These are phyloP conservation scores for Ctenosaura bakeri DNA, from an alignment of 2,797 vertebrate genomes.

Conservation along the genomic window DNA sequence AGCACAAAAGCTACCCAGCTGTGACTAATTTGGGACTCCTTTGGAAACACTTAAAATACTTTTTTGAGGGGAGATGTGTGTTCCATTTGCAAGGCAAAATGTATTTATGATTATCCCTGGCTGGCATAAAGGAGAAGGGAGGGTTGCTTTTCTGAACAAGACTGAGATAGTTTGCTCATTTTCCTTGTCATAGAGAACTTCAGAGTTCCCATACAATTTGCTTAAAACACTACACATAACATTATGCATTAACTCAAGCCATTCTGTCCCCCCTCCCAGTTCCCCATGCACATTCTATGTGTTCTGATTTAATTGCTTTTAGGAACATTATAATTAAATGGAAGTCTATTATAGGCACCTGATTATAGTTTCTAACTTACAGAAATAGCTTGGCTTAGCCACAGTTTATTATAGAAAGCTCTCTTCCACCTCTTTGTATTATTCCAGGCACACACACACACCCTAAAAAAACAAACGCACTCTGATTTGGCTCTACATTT, in stretches of 20 bases:
- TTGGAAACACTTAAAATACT: constrained; percentile 44
- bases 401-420: background rate
- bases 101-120: constrained; percentile 24
- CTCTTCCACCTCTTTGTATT: background rate
- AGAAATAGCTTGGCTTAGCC: background rate
- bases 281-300: constrained; percentile 31
- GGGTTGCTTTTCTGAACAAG: background rate
- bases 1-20: constrained; percentile 57
- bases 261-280: background rate
- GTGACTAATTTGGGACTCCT: constrained; percentile 46
- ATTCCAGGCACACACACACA: background rate
- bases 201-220: background rate
- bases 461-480: too few relatives aligned
- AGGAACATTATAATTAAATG: constrained; percentile 27
- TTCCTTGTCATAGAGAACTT: background rate
- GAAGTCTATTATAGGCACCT: constrained; percentile 3
- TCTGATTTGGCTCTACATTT: background rate
- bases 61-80: background rate
- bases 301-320: constrained; percentile 35
- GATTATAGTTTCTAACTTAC: constrained; percentile 8
- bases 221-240: constrained; percentile 27
- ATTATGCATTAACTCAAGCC: background rate
- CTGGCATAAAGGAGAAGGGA: constrained; percentile 9
- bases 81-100: constrained; percentile 41
- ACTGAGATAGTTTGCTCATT: background rate